These are phyloP conservation scores for Molossus molossus DNA, from an alignment of 2,797 vertebrate genomes.

Conservation along the genomic window DNA sequence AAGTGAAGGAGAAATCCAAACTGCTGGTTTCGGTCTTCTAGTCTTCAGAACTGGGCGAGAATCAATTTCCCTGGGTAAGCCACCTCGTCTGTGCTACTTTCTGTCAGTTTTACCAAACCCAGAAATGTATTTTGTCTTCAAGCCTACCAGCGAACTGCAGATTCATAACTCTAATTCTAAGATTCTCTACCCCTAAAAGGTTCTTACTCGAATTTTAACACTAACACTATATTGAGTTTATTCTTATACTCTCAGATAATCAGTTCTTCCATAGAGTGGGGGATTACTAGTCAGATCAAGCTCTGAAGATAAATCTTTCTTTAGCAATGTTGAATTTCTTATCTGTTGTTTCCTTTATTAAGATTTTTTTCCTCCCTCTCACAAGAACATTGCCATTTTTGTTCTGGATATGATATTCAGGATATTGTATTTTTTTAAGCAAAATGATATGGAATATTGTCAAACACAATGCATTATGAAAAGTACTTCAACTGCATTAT, in stretches of 20 bases:
- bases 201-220: slow-evolving; percentile 10
- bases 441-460: slow-evolving; percentile 69
- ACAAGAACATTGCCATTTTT: background rate
- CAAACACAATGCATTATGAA: slow-evolving; percentile 32
- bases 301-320: slow-evolving; percentile 24
- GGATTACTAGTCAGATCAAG: background rate
- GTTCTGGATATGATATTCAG: slow-evolving; percentile 10
- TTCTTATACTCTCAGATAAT: background rate
- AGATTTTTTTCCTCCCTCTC: background rate
- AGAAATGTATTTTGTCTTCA: background rate
- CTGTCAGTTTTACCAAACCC: background rate
- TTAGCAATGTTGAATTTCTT: slow-evolving; percentile 38
- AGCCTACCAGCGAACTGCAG: background rate
- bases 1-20: background rate
- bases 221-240: background rate
- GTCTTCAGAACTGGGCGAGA: background rate
- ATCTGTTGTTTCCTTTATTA: slow-evolving; percentile 61
- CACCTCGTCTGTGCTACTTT: background rate
- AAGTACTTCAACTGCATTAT: slow-evolving; percentile 10
- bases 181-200: background rate
- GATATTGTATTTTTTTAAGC: slow-evolving; percentile 70
- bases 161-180: background rate
- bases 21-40: too few species aligned
- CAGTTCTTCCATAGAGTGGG: background rate
- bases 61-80: background rate